Conservation (phyloP, 2,888 invertebrate species). For the Endomychus coccineus region DNA sequence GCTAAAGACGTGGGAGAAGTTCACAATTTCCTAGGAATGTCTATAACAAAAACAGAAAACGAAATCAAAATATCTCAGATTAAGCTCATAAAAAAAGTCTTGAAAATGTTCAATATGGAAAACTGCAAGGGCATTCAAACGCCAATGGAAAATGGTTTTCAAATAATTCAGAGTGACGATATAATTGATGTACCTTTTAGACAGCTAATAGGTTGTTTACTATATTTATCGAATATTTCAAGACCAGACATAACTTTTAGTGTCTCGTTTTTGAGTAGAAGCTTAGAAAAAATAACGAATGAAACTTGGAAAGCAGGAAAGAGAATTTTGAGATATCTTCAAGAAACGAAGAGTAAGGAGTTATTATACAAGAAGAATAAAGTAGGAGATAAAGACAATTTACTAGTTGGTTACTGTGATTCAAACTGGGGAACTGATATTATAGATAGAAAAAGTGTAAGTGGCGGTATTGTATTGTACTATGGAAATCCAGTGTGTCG, state of each 20-base stretch:
- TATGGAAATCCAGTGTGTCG: constrained; percentile 13
- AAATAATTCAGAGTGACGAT: constrained; percentile 5
- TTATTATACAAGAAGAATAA: constrained; percentile 11
- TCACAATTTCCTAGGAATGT: constrained; percentile 18
- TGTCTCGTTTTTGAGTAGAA: constrained; percentile 18
- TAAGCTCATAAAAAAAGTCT: constrained; percentile 13
- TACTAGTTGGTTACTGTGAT: constrained; percentile 9
- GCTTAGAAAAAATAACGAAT: constrained; percentile 17
- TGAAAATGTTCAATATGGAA: constrained; percentile 18
- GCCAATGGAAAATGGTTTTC: constrained; percentile 21
- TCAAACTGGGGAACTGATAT: constrained; percentile 13
- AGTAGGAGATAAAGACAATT: background rate
- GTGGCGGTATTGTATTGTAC: constrained; percentile 11
- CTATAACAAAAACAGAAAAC: constrained; percentile 12
- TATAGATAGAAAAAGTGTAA: constrained; percentile 15
- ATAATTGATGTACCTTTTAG: constrained; percentile 16
- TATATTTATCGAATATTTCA: constrained; percentile 14
- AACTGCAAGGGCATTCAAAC: constrained; percentile 17
- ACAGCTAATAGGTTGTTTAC: constrained; percentile 16
- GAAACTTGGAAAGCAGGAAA: constrained; percentile 17
- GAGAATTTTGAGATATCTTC: constrained; percentile 16
- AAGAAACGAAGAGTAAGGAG: constrained; percentile 15
- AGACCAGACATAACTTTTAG: constrained; percentile 20
- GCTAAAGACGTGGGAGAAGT: constrained; percentile 18
- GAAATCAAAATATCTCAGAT: constrained; percentile 12